A percentile compares a stretch with the other conserved stretches of the same genome.
Evolutionary conservation across 92 coral and sea anemone species (phyloP).

Genomic region (Montipora capitata): DNA sequence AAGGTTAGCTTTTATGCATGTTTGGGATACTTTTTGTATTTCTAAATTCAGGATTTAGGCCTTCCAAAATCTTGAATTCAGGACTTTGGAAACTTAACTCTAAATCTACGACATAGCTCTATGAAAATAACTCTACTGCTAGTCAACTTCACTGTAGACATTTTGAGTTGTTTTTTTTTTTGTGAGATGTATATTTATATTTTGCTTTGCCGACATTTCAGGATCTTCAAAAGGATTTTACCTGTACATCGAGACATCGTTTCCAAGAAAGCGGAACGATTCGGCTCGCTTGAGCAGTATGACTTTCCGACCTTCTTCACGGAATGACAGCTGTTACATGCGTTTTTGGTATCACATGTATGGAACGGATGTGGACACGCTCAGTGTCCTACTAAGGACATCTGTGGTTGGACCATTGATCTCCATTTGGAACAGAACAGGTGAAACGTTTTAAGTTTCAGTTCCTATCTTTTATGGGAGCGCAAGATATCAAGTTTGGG

Average conservation of each 20-base stretch:
- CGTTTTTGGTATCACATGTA: conserved; percentile 99
- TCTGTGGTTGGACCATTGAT: conserved; percentile 85
- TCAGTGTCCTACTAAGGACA: conserved; percentile 80
- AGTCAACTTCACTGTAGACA: too few relatives aligned
- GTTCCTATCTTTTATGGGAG: too few relatives aligned
- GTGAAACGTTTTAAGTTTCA: conserved; percentile 35
- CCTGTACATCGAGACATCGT: conserved; percentile 92
- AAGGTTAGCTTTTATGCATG: too few relatives aligned
- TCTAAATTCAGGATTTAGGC: too few relatives aligned
- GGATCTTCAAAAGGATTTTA: conserved; percentile 92
- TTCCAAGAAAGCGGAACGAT: conserved; percentile 90
- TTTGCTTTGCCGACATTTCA: conserved; percentile 11
- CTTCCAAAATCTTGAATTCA: too few relatives aligned
- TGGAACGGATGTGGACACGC: conserved; percentile 87
- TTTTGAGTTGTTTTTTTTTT: too few relatives aligned
- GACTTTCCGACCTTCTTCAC: conserved; percentile 78
- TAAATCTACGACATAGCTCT: too few relatives aligned
- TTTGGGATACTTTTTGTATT: too few relatives aligned
- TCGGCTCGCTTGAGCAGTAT: conserved; percentile 96
- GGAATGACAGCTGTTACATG: conserved; percentile 78
- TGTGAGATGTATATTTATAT: background rate
- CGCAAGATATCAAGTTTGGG: too few relatives aligned
- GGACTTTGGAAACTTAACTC: too few relatives aligned
- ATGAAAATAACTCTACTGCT: too few relatives aligned
- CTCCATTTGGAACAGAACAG: conserved; percentile 80